These are phyloP conservation scores for Spilarctia lutea DNA, from an alignment of 2,888 invertebrate genomes.

Conservation along the genomic window DNA sequence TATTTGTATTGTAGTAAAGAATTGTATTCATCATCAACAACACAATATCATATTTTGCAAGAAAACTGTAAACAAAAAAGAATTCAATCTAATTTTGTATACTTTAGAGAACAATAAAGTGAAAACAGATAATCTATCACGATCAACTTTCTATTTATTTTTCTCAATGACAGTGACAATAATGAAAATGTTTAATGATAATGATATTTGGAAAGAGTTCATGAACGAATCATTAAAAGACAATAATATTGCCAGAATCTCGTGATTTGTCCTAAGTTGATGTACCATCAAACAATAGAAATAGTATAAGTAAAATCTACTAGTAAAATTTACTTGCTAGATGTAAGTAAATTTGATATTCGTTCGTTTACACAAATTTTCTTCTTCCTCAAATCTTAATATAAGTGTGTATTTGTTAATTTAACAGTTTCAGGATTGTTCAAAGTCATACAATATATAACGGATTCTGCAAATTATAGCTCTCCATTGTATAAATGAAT, in stretches of 20 bases:
- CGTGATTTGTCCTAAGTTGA: not conserved
- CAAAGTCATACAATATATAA: too few relatives aligned
- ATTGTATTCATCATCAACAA: not conserved
- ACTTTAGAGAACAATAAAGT: constrained; percentile 71
- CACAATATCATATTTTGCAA: not conserved
- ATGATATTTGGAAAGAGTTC: not conserved
- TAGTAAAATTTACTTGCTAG: not conserved
- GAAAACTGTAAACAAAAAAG: constrained; percentile 37
- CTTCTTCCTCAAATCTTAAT: too few relatives aligned
- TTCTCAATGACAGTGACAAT: constrained; percentile 37
- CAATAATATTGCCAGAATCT: not conserved
- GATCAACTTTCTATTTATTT: constrained; percentile 79
- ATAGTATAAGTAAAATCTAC: not conserved
- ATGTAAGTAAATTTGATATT: not conserved
- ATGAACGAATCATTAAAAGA: not conserved
- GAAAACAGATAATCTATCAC: constrained; percentile 80
- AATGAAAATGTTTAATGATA: not conserved
- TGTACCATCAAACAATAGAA: not conserved
- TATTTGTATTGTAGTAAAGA: not conserved
- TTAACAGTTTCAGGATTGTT: too few relatives aligned
- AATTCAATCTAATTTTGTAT: constrained; percentile 53
- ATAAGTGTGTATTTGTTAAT: too few relatives aligned
- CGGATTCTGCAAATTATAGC: too few relatives aligned
- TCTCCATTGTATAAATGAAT: too few relatives aligned
- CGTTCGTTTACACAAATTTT: not conserved